A percentile compares a stretch with the other conserved stretches of the same genome.
These are phyloP conservation scores for Gari tellinella DNA, from an alignment of 2,888 invertebrate genomes.

Conservation along the genomic window DNA sequence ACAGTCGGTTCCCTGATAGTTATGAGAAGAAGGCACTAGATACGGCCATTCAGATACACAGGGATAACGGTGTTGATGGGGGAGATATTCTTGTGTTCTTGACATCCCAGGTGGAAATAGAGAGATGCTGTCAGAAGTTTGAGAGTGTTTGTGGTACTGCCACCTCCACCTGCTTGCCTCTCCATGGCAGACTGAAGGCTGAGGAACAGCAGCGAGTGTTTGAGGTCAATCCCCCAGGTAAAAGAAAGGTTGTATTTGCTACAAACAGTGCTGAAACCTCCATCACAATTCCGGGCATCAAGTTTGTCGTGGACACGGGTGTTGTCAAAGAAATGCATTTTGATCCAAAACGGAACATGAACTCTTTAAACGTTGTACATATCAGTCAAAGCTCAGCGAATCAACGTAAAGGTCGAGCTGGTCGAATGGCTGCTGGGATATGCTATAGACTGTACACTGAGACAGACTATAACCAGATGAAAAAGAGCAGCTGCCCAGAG, in stretches of 20 bases:
- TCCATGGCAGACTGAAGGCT: conserved; percentile 80
- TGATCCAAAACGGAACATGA: conserved; percentile 79
- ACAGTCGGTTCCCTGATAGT: conserved; percentile 55
- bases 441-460: conserved; percentile 83
- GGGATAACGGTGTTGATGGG: conserved; percentile 43
- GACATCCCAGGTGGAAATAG: conserved; percentile 80
- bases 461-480: conserved; percentile 78
- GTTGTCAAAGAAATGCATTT: conserved; percentile 82
- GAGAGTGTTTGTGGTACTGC: conserved; percentile 29
- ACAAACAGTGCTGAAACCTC: conserved; percentile 85
- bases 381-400: conserved; percentile 83
- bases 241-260: conserved; percentile 83
- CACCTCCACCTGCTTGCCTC: conserved; percentile 68
- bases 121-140: conserved; percentile 73
- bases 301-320: conserved; percentile 84
- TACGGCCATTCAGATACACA: conserved; percentile 77
- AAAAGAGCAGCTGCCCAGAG: conserved; percentile 78
- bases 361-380: conserved; percentile 70
- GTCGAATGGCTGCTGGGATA: conserved; percentile 81
- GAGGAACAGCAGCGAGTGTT: conserved; percentile 82
- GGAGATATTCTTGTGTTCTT: conserved; percentile 85
- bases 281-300: conserved; percentile 83
- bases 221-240: conserved; percentile 58
- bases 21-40: conserved; percentile 73
- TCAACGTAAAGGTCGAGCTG: conserved; percentile 84